Evolutionary conservation across 2,888 invertebrate species (phyloP), one percentile per base, ranked within the genome.

Genomic region (Cyaniris semiargus): DNA sequence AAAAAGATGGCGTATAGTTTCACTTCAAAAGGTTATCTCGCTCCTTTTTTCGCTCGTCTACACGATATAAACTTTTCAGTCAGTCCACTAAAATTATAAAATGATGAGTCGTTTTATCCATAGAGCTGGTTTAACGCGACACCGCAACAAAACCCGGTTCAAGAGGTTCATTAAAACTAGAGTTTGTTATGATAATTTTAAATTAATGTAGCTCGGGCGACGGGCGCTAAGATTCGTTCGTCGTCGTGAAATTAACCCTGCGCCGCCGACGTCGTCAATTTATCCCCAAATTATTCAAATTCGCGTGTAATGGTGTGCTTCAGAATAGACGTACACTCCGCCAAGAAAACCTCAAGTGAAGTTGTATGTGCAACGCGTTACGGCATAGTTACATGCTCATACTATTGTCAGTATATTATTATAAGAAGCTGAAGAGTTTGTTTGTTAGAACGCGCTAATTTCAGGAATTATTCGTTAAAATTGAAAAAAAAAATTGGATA

Each of bases 241-340:
- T 13, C 27, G 66, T 3, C 31, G 66, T 18, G 66, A 6, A 66
- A 66, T 66, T 27, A 66, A 66, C 66, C 66, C 66, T 13, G 66
- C 27, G 66, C 71, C 71, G 38, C 38, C 71, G 71, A 21, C 71
- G 71, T n/a, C 71, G n/a, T 21, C 71, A 23, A 38, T 71, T 71
- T 71, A 71, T 71, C 34, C 21, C 3, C n/a, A 10, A 71, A 71
- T 71, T 71, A 71, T 71, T 71, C 34, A 71, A 71, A 71, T 71
- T 71, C 38, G 34, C 71, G 71, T 38, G 71, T 71, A 71, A 71
- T 71, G 34, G 71, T 71, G 38, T 21, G 38, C 38, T 71, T 71
- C 23, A 71, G 21, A 71, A 71, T 71, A 0, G 71, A 4, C 8
- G 71, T 71, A 71, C 71, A 71, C 34, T 71, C 71, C 23, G 38